Percentiles rank a stretch among this genome's conserved stretches.
These are phyloP conservation scores for Araneus ventricosus DNA, from an alignment of 1,140 invertebrate genomes.

Conservation along the genomic window DNA sequence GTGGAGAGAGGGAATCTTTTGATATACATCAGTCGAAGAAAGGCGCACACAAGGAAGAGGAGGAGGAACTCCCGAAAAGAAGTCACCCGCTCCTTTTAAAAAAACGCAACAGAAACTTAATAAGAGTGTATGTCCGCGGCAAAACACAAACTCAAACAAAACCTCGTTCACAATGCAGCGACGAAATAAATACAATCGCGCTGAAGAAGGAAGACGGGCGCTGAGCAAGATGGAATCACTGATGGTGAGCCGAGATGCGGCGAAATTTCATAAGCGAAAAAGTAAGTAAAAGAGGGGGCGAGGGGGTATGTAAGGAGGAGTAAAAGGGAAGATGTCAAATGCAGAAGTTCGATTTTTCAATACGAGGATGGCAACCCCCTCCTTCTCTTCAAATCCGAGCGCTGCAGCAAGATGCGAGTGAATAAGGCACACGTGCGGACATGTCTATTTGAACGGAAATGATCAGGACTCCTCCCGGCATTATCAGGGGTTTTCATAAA, in stretches of 20 bases:
- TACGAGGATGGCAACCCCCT: neutral
- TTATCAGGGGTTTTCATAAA: too few relatives aligned
- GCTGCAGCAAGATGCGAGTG: neutral
- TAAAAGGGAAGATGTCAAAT: conserved; percentile 15
- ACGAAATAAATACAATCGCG: neutral
- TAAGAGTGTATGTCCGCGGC: neutral
- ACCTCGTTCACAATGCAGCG: neutral
- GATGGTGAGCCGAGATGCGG: neutral
- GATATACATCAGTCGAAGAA: neutral
- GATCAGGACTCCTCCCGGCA: neutral
- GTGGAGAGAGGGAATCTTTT: neutral
- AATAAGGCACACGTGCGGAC: neutral
- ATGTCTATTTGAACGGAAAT: neutral
- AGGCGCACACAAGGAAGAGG: neutral
- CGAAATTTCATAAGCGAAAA: conserved; percentile 30
- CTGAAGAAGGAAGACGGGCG: neutral
- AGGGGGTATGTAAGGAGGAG: neutral
- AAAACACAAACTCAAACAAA: conserved; percentile 1
- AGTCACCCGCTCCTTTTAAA: neutral
- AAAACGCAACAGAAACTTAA: neutral
- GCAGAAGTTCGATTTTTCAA: conserved; percentile 48
- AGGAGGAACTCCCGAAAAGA: neutral
- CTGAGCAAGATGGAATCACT: neutral
- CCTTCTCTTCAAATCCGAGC: neutral
- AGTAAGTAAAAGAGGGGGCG: neutral